Evolutionary conservation across 1,140 invertebrate genomes (phyloP), one percentile per base, ranked within the genome.

Genomic region (Drosophila ercepeae): DNA sequence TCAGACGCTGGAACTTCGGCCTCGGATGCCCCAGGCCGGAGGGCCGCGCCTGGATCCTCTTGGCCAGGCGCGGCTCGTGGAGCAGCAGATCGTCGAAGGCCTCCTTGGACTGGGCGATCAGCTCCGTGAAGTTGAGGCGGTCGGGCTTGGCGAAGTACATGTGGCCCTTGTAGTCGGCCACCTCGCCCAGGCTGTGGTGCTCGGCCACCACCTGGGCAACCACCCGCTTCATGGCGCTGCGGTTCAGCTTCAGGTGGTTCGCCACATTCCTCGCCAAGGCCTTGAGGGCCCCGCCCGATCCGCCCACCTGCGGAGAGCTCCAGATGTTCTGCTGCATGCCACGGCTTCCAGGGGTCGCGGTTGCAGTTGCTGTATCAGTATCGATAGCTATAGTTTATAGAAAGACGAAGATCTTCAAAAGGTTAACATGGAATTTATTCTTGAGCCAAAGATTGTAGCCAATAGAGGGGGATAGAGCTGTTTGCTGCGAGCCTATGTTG

Each of bases 171-270:
- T 76, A 73, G 27, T 86, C 76, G 9, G 59, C 76, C 19, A 84
- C 68, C 34, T 81, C 57, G 13, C 72, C 72, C 1, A 73, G 45
- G 0, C 64, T 65, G 11, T 81, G 81, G 1, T 69, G 73, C 13
- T 84, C 81, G 3, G 81, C 78, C 6, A 84, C 65, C 19, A 84
- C 81, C n/a, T 78, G 61, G 14, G 81, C 82, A n/a, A 86, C 81
- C n/a, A 88, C 67, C 0, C 81, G 72, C n/a, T 84, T 86, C 41
- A 84, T 45, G 21, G 55, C 64, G 9, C 46, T 23, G 0, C 72
- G 55, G 39, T 59, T 77, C 0, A 84, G 51, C 1, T 21, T 58
- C 50, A 84, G 25, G 6, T 81, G 81, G 29, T 69, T 68, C 18
- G 81, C 82, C 52, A 84, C 58, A 11, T 86, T 84, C 34, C 73